These are phyloP conservation scores for Poeciliopsis turneri DNA, from an alignment of 2,797 vertebrate genomes.

Conservation along the genomic window DNA sequence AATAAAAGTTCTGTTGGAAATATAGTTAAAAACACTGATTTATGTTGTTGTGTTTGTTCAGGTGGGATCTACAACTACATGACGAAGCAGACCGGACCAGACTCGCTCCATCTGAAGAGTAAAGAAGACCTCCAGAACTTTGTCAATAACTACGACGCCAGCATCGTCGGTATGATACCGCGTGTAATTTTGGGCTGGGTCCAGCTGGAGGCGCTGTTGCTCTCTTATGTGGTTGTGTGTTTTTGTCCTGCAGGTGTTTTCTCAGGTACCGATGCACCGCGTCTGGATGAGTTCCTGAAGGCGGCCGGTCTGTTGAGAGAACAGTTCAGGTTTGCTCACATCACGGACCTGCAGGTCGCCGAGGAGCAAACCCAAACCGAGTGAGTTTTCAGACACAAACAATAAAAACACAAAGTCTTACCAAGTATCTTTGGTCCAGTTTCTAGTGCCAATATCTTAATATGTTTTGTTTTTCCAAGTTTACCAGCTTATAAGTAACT, in stretches of 20 bases:
- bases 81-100: conserved; percentile 79
- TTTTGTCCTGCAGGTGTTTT: conserved; percentile 72
- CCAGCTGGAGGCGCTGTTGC: not conserved
- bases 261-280: conserved; percentile 53
- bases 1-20: too few species aligned
- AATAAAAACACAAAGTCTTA: too few species aligned
- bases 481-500: too few species aligned
- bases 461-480: too few species aligned
- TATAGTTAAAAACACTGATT: not conserved
- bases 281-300: conserved; percentile 72
- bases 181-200: not conserved
- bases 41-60: conserved; percentile 38
- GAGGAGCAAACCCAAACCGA: conserved; percentile 48
- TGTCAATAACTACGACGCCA: conserved; percentile 74
- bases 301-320: conserved; percentile 76
- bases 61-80: conserved; percentile 79
- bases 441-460: too few species aligned
- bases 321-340: conserved; percentile 80
- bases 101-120: conserved; percentile 68
- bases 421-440: too few species aligned
- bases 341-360: conserved; percentile 47
- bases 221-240: not conserved
- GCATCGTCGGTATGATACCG: conserved; percentile 71
- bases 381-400: conserved; percentile 59
- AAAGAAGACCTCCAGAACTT: conserved; percentile 74